Base-by-base conservation (phyloP, 2,888 invertebrate genomes). In the Blomia tropicalis region DNA sequence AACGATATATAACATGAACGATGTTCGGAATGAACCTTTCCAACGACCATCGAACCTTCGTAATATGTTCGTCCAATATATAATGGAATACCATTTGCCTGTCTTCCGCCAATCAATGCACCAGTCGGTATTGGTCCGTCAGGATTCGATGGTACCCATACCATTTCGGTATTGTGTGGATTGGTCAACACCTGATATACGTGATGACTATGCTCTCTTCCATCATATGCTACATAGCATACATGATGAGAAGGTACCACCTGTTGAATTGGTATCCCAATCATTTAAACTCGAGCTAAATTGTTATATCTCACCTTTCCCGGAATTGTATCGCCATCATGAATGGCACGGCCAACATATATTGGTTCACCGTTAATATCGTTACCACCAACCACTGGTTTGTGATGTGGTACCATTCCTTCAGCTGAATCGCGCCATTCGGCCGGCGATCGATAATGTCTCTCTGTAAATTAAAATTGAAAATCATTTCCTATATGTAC, bases 151-250 rank as follows among this genome's bases (percentile, higher is more conserved):
- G 29, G 5, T 5, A 56, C 56, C 56, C 56, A 56, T 5, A 27
- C 56, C 22, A 56, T 29, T 11, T 56, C 30, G 7, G 56, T 29
- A 11, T 29, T 7, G 27, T 56, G 29, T 7, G 56, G 56, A 23
- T 56, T 56, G 22, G 56, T 30, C 56, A 60, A 30, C 23, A 67
- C 67, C 43, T 67, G 66, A 58, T 67, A 67, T 30, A 59, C 47
- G 27, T 59, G 65, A 56, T 66, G 60, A 2, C 63, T 51, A 29
- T 66, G 66, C 32, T 67, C 67, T 23, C 62, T 59, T 3, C 67
- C 67, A 22, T 64, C 67, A 62, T 65, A 67, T 7, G 67, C 58
- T 11, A 67, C 66, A 47, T 67, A 67, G 59, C 67, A 67, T 19
- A 60, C 61, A 17, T 67, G 66, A 44, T 67, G 68, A 7, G 58